Percentiles rank a stretch among this genome's conserved stretches.
Evolutionary conservation across 2,113 vertebrate genomes (phyloP).

Genomic region (Coracopsis vasa): DNA sequence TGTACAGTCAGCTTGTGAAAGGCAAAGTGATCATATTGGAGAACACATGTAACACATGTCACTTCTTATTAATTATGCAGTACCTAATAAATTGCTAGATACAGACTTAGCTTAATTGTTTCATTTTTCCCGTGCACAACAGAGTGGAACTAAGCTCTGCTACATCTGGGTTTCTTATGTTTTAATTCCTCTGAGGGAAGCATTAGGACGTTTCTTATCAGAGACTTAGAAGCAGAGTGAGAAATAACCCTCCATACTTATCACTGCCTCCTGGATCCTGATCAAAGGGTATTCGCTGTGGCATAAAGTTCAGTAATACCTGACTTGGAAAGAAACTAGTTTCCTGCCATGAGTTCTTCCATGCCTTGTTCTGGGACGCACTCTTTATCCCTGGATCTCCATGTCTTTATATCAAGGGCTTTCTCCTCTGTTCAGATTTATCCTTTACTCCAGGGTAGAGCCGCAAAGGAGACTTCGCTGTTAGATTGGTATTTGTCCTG

Average conservation of each 20-base stretch:
- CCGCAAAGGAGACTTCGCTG: background rate
- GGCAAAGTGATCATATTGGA: background rate
- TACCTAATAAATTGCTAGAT: background rate
- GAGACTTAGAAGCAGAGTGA: background rate
- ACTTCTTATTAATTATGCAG: constrained; percentile 14
- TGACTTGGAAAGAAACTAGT: background rate
- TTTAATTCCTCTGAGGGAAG: constrained; percentile 38
- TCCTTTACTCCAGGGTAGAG: background rate
- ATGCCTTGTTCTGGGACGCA: background rate
- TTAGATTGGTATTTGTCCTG: background rate
- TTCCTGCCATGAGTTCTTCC: background rate
- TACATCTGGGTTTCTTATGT: background rate
- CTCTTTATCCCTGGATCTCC: background rate
- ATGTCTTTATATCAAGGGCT: background rate
- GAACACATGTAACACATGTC: background rate
- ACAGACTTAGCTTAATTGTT: background rate
- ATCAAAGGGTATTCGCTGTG: background rate
- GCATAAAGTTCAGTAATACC: background rate
- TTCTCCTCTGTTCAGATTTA: background rate
- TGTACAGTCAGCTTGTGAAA: background rate
- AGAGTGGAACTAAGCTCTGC: background rate
- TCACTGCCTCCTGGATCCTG: background rate
- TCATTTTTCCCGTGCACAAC: background rate
- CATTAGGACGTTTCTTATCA: constrained; percentile 16
- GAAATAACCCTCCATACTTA: background rate